These are phyloP conservation scores for Dynastes maya DNA, from an alignment of 2,888 invertebrate species.

Conservation along the genomic window DNA sequence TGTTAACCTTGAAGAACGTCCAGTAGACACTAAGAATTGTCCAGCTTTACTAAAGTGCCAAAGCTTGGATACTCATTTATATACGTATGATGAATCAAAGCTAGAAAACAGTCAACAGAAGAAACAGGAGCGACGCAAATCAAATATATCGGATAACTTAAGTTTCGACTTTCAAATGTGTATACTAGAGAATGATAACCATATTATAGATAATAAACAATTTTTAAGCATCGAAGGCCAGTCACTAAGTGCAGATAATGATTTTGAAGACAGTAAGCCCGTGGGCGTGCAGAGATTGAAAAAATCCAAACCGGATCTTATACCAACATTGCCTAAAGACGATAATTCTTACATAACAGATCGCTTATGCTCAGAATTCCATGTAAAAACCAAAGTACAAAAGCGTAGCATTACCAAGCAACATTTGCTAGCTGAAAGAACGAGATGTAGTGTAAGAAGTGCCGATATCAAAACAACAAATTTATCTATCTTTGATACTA, in stretches of 20 bases:
- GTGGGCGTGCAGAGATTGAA: conserved; percentile 57
- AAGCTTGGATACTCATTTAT: conserved; percentile 65
- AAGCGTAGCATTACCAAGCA: conserved; percentile 60
- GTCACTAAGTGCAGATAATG: conserved; percentile 58
- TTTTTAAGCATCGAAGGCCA: conserved; percentile 55
- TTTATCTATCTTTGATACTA: conserved; percentile 55
- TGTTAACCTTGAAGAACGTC: conserved; percentile 62
- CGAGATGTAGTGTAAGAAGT: conserved; percentile 56
- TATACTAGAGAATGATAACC: conserved; percentile 63
- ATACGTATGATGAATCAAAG: conserved; percentile 57
- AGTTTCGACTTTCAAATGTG: conserved; percentile 67
- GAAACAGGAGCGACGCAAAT: conserved; percentile 54
- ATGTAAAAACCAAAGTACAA: conserved; percentile 78
- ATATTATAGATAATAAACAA: conserved; percentile 54
- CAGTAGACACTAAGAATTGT: conserved; percentile 58
- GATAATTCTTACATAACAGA: conserved; percentile 78
- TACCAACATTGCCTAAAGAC: conserved; percentile 64
- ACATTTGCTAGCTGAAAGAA: conserved; percentile 56
- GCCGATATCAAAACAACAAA: conserved; percentile 50
- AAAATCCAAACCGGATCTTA: conserved; percentile 65
- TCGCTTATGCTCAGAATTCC: conserved; percentile 80
- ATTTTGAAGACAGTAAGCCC: conserved; percentile 61
- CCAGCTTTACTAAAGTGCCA: conserved; percentile 65
- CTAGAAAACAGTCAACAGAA: conserved; percentile 23
- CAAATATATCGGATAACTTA: conserved; percentile 62